Percentiles rank a stretch among this genome's conserved stretches.
These are phyloP conservation scores for Neomonachus schauinslandi DNA, from an alignment of 2,113 vertebrate genomes.

Conservation along the genomic window DNA sequence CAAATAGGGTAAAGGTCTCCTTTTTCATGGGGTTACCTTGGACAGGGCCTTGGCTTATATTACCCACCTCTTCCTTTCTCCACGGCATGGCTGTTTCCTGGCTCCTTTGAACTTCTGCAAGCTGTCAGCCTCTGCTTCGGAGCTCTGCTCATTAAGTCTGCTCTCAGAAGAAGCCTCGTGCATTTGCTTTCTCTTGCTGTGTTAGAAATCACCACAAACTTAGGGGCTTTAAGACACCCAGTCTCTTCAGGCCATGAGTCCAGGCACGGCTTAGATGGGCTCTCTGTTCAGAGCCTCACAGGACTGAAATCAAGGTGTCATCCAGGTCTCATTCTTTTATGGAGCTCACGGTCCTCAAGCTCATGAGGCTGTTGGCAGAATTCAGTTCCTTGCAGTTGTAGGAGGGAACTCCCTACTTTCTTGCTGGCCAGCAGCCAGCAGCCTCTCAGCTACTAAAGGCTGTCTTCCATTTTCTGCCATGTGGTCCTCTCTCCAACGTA, in stretches of 20 bases:
- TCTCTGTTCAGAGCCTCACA: neutral
- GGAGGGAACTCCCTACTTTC: neutral
- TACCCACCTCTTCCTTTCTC: neutral
- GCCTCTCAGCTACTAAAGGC: neutral
- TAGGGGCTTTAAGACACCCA: neutral
- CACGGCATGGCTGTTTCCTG: neutral
- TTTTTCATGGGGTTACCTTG: neutral
- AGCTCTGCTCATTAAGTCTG: neutral
- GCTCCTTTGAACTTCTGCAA: neutral
- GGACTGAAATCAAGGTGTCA: neutral
- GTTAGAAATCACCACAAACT: neutral
- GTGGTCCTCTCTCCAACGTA: neutral
- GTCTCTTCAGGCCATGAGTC: neutral
- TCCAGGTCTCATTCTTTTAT: neutral
- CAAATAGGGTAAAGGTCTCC: neutral
- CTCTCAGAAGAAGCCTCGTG: neutral
- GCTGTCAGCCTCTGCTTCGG: neutral
- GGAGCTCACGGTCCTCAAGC: neutral
- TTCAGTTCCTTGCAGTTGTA: neutral
- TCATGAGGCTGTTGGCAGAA: neutral
- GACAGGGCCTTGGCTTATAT: neutral
- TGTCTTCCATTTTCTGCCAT: neutral
- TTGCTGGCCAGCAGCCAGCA: neutral
- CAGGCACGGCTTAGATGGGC: neutral
- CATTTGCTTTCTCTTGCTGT: neutral